A percentile compares a stretch with the other conserved stretches of the same genome.
phyloP scores from a whole-genome alignment of 2,113 vertebrate genomes.

The Lophura nycthemera region DNA sequence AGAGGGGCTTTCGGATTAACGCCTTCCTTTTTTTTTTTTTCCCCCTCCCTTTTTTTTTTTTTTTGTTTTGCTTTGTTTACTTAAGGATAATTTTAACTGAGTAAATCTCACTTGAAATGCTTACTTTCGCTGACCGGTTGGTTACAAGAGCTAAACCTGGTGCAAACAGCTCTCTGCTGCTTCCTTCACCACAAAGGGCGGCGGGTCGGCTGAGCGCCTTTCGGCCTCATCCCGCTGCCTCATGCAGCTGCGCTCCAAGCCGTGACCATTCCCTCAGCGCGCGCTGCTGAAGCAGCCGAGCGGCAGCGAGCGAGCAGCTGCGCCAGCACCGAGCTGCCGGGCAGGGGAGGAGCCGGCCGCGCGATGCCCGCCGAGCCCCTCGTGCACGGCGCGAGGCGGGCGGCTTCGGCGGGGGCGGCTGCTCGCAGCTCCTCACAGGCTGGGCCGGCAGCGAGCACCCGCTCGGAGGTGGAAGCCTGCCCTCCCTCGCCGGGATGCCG shows the following conservation, averaged over 20 bases:
- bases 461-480: too few relatives aligned
- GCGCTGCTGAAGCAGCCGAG: neutral
- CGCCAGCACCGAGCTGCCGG: neutral
- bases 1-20: neutral
- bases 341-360: neutral
- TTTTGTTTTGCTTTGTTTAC: too few relatives aligned
- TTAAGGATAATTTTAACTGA: neutral
- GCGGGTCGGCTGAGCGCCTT: too few relatives aligned
- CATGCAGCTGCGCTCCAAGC: neutral
- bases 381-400: too few relatives aligned
- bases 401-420: too few relatives aligned
- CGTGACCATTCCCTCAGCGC: rapidly evolving
- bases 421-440: neutral
- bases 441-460: too few relatives aligned
- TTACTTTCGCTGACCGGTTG: neutral
- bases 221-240: neutral
- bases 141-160: neutral
- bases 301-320: neutral
- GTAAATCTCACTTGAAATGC: neutral
- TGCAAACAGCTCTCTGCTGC: too few relatives aligned
- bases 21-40: neutral
- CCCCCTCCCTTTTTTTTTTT: neutral
- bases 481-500: too few relatives aligned
- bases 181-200: too few relatives aligned
- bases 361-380: too few relatives aligned